Evolutionary conservation across 2,888 invertebrate species (phyloP), one percentile per base, ranked within the genome.

Genomic region (Lasioglossum malachurum): DNA sequence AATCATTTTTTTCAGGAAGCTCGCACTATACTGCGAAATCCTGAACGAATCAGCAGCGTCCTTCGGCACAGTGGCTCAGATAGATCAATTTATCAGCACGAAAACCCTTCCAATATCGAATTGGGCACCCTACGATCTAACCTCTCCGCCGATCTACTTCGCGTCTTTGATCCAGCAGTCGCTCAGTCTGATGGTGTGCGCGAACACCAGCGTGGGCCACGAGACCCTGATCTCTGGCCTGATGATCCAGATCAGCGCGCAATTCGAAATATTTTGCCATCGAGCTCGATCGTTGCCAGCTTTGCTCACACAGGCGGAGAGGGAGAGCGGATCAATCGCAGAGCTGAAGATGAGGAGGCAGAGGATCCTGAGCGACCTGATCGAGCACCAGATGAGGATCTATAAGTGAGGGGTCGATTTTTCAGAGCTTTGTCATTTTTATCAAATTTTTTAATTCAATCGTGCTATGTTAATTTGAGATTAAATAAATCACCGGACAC

Each of bases 211-310:
- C 75, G 90, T 92, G 3, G 92, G 84, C 12, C 87, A 88, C 72
- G 91, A 92, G 71, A 93, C 93, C 1, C 78, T 94, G 14, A 91
- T 94, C 7, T 87, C 92, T 0, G 92, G 91, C 1, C 71, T 93
- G 10, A 81, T 93, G 83, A 86, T 93, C 2, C 92, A 93, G 46
- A 88, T 88, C 10, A 92, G 93, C 57, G 87, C 92, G 4, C 93
- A 94, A 46, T 87, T 94, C 31, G 92, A 93, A n/a, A 92, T 94
- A 35, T 86, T 94, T 2, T 92, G 91, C 74, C 77, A 90, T 76
- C 91, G 93, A 12, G 82, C 83, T 12, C 73, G 44, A 31, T 81
- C 35, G 3, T 49, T 90, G 23, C 60, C 89, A 16, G n/a, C 38
- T 1, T 53, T 31, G 27, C 4, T 90, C 14, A 16, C 12, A 12